Evolutionary conservation across 2,113 vertebrate genomes (phyloP), one percentile per base, ranked within the genome.

Genomic region (Anoplopoma fimbria): DNA sequence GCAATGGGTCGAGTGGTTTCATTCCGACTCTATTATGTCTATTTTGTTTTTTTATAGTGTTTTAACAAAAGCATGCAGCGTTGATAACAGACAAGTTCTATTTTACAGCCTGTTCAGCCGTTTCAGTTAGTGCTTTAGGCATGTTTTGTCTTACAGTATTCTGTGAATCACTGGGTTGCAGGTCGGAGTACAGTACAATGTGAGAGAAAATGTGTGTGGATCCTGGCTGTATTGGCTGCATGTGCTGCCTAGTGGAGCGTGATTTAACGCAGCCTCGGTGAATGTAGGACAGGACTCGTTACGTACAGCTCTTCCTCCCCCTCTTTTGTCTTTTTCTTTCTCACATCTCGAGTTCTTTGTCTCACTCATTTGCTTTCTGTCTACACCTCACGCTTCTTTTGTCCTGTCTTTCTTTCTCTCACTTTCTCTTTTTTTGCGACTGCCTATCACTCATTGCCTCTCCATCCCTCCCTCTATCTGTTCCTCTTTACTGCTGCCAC

Each of bases 281-380:
- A 89, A 94, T 92, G 87, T 92, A 87, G 94, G 89, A 87, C 87
- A 89, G 40, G 79, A 81, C 69, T 75, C 61, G 64, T 86, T 77
- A 75, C 82, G 79, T 82, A 85, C 83, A 65, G 69, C 74, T 82
- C 75, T 69, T 75, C 65, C 55, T 70, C 67, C n/a, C 36, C 34
- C 21, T 75, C 68, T 33, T 34, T 83, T 85, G 64, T 85, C 68
- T 55, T 81, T 42, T 45, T 82, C 33, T 70, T 62, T 36, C 9
- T 36, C 47, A 25, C 53, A 15, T 77, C 38, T 42, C 23, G 38
- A 8, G 31, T 27, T 69, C 31, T 33, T 34, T 25, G 4, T 63
- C 55, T 81, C 55, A 38, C 27, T 51, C 65, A 40, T 63, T 81
- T 61, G 3, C 27, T 75, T 27, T 70, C 51, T 69, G 13, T 57